Percentiles rank a stretch among this genome's conserved stretches.
Evolutionary conservation across 2,888 invertebrate species (phyloP).

Genomic region (Minunthozetes semirufus): DNA sequence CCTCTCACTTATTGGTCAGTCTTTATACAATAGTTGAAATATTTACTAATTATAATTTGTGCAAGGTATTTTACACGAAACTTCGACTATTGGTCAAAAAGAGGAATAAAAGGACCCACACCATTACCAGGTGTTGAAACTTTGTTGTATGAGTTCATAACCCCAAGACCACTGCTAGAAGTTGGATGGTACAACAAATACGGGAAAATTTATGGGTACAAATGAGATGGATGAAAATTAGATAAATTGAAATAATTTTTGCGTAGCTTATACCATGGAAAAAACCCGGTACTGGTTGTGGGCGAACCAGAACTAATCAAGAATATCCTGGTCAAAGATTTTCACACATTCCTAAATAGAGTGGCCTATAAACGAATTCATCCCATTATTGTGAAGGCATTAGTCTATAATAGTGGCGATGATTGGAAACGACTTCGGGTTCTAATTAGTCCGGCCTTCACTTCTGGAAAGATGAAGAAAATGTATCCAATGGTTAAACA

Average conservation of each 20-base stretch:
- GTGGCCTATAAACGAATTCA: not conserved
- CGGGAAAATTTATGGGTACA: not conserved
- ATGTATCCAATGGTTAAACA: not conserved
- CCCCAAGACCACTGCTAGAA: not conserved
- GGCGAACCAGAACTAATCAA: not conserved
- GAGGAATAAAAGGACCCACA: not conserved
- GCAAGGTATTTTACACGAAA: not conserved
- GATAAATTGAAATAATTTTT: not conserved
- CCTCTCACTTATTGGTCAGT: no score
- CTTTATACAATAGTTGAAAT: no score
- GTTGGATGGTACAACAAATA: not conserved
- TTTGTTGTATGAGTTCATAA: not conserved
- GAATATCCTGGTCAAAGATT: not conserved
- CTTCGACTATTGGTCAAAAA: not conserved
- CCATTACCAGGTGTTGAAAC: not conserved
- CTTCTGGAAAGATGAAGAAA: conserved; percentile 33
- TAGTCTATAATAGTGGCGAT: not conserved
- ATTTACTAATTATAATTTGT: no score
- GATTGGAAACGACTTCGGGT: conserved; percentile 32
- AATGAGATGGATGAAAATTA: not conserved
- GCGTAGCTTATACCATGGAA: not conserved
- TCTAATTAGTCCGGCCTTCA: conserved; percentile 28
- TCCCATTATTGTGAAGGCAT: not conserved
- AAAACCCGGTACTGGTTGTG: not conserved
- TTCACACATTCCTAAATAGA: not conserved